Conservation (phyloP, 2,113 vertebrate genomes). For the Bos javanicus region DNA sequence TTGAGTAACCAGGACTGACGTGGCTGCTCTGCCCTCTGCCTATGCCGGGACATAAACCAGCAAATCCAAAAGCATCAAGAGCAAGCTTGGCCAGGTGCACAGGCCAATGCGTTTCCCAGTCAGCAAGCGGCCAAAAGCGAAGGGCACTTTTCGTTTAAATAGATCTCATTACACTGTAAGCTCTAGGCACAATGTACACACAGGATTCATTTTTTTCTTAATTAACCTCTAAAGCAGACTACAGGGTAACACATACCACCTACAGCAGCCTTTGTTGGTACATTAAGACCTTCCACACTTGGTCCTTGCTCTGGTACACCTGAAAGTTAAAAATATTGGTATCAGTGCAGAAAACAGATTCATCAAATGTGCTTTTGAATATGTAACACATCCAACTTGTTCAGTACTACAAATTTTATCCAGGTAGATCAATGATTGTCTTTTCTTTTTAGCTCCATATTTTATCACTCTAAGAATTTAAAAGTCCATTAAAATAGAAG, state of each 20-base stretch:
- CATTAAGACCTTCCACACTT: conserved; percentile 88
- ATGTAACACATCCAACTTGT: background rate
- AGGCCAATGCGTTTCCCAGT: background rate
- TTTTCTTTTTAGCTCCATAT: background rate
- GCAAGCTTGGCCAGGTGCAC: fast-evolving
- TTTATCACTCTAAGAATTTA: background rate
- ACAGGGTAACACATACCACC: conserved; percentile 76
- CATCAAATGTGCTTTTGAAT: background rate
- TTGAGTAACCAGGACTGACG: fast-evolving
- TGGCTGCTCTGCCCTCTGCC: background rate
- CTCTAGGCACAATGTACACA: background rate
- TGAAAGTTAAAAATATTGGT: conserved; percentile 64
- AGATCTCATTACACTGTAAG: background rate
- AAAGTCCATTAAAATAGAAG: background rate
- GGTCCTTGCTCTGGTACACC: conserved; percentile 86
- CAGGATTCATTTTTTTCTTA: background rate
- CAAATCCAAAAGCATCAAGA: fast-evolving
- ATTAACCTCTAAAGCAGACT: background rate
- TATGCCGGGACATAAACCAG: fast-evolving
- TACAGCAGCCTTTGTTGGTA: conserved; percentile 86
- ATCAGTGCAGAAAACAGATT: background rate
- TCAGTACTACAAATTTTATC: background rate
- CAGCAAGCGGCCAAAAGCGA: fast-evolving
- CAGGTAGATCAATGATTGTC: fast-evolving
- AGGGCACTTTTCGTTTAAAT: background rate